A percentile compares a stretch with the other conserved stretches of the same genome.
Evolutionary conservation across 1,140 invertebrate species (phyloP).

Genomic region (Adelges cooleyi): DNA sequence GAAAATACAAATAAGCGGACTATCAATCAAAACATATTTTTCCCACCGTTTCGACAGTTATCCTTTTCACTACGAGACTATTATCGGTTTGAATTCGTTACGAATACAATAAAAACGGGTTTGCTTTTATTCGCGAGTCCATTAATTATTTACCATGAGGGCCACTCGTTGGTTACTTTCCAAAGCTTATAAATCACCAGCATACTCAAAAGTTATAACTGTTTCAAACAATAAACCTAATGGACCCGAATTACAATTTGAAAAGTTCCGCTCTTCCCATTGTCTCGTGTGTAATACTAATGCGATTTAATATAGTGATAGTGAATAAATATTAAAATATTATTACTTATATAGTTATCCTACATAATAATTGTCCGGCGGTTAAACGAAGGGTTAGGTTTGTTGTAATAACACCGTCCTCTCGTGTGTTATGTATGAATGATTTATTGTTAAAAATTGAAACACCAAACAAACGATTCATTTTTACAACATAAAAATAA

Average conservation of each 20-base stretch:
- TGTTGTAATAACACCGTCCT: no score
- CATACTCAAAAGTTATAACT: background rate
- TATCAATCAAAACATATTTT: conserved; percentile 1
- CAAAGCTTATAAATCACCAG: background rate
- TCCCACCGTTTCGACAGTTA: no score
- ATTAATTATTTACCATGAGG: background rate
- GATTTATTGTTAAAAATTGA: no score
- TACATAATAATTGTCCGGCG: no score
- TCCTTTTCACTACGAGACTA: background rate
- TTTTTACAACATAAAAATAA: no score
- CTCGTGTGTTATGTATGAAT: no score
- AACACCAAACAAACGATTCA: no score
- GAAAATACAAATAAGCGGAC: background rate
- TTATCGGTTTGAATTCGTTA: background rate
- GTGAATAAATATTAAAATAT: no score
- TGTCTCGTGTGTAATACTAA: no score
- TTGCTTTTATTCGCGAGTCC: background rate
- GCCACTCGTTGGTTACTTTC: background rate
- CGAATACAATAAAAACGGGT: conserved; percentile 4
- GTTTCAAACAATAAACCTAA: background rate
- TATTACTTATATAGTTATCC: no score
- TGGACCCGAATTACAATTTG: background rate
- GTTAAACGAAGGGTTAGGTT: no score
- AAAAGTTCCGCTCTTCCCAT: background rate
- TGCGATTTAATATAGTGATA: no score